A percentile compares a stretch with the other conserved stretches of the same genome.
phyloP scores from a whole-genome alignment of 1,140 invertebrate species.

The Drosophila teissieri region DNA sequence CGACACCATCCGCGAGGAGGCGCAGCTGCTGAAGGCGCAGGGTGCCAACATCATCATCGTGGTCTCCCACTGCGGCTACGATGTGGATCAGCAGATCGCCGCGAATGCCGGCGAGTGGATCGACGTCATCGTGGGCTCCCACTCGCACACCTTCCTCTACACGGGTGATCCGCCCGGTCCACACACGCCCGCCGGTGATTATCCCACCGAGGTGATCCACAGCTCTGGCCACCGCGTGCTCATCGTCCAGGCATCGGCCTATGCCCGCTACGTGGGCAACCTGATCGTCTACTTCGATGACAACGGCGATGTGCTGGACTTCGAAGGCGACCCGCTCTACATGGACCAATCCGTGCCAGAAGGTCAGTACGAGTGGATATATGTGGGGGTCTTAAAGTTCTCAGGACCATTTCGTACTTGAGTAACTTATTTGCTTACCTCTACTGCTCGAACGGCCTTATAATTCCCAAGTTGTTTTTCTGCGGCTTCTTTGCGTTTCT shows the following conservation, averaged over 20 bases:
- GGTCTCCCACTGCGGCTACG: conserved; percentile 91
- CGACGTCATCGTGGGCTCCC: conserved; percentile 94
- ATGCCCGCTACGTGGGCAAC: conserved; percentile 91
- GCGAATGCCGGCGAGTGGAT: conserved; percentile 87
- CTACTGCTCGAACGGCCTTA: background rate
- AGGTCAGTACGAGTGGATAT: conserved; percentile 85
- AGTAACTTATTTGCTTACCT: background rate
- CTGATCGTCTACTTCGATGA: conserved; percentile 90
- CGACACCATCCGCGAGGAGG: conserved; percentile 88
- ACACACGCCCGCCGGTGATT: conserved; percentile 86
- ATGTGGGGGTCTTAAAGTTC: too few relatives aligned
- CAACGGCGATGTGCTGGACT: conserved; percentile 88
- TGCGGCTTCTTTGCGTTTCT: background rate
- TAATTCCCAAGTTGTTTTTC: background rate
- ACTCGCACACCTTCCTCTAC: conserved; percentile 93
- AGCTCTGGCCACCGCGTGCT: conserved; percentile 86
- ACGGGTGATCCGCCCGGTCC: conserved; percentile 86
- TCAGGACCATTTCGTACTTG: too few relatives aligned
- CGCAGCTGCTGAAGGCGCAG: conserved; percentile 86
- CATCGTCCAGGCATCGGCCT: conserved; percentile 89
- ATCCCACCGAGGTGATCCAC: conserved; percentile 89
- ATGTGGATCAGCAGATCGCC: conserved; percentile 90
- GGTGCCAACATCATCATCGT: conserved; percentile 92
- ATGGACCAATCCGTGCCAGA: conserved; percentile 87
- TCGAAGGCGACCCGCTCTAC: conserved; percentile 91